Conservation (phyloP, 2,797 vertebrate species). For the Muraenolepis orangiensis region DNA sequence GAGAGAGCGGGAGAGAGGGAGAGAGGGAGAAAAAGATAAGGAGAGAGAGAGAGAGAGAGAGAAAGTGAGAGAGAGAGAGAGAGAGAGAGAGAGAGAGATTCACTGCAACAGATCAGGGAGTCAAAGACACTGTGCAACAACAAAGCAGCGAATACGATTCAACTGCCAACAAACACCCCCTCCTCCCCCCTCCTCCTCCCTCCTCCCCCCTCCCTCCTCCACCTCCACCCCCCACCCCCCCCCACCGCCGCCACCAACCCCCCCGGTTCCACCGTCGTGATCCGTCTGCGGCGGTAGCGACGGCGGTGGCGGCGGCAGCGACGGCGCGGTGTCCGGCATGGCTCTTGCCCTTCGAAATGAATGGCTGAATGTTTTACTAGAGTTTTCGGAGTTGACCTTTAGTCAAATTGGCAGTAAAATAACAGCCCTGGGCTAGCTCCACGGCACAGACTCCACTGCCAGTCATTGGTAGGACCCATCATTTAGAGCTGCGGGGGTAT, state of each 20-base stretch:
- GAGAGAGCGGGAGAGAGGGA: too few species aligned
- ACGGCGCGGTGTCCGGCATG: slow-evolving; percentile 37
- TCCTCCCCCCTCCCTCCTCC: too few species aligned
- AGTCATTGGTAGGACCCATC: slow-evolving; percentile 83
- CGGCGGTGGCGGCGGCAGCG: neutral
- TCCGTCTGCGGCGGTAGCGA: slow-evolving; percentile 21
- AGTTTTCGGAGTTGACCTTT: slow-evolving; percentile 77
- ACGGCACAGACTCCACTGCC: slow-evolving; percentile 75
- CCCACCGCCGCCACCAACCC: neutral
- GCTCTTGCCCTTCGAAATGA: slow-evolving; percentile 61
- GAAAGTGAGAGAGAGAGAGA: too few species aligned
- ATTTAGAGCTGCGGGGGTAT: slow-evolving; percentile 80
- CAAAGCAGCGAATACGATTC: neutral
- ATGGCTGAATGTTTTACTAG: slow-evolving; percentile 71
- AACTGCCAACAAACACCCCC: neutral
- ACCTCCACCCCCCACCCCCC: too few species aligned
- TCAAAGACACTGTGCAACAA: neutral
- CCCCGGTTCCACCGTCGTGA: slow-evolving; percentile 28
- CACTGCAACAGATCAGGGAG: neutral
- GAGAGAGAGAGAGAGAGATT: too few species aligned
- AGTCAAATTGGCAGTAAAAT: slow-evolving; percentile 82
- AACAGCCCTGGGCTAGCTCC: slow-evolving; percentile 76
- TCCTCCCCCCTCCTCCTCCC: neutral
- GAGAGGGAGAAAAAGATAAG: too few species aligned
- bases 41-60: too few species aligned